Base-by-base conservation (phyloP, 1,140 invertebrate species). In the Dendroctonus valens region DNA sequence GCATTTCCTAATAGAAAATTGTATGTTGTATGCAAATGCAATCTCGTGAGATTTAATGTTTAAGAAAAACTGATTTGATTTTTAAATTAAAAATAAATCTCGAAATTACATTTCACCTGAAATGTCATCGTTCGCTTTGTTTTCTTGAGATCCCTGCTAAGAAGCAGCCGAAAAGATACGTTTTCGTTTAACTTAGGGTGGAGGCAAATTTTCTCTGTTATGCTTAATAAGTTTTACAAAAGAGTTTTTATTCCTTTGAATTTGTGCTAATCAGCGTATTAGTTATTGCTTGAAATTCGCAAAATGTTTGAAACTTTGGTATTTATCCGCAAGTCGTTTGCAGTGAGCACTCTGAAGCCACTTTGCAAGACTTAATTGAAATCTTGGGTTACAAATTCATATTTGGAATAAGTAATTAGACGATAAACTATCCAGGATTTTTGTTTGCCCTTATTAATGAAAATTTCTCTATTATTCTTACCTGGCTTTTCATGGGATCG, bases 401-500 rank as follows among this genome's bases (percentile, higher is more conserved):
- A 11, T 46, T 46, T 46, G 9, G 9, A 11, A 46, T 46, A 26
- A 12, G 11, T 26, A 11, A 26, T 15, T 51, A n/a, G 14, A 51
- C 2, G 9, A 52, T 8, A 26, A 12, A 52, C 9, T 3, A 52
- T 2, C 14, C 3, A 2, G 9, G 11, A 52, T n/a, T 8, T 12
- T 8, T 5, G 50, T 52, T n/a, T 15, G 7, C 3, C 7, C 0
- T 52, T 52, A n/a, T 15, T 3, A n/a, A 52, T 12, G 2, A 52
- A 1, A 52, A n/a, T 12, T 26, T 8, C 0, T 2, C 8, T 52
- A 2, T 12, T 12, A n/a, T n/a, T 8, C 70, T 67, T 65, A 93
- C 91, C 82, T 91, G 89, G 78, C 88, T 91, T 75, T 90, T 92
- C 89, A 93, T 93, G 9, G 90, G 88, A 74, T 91, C 89, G 41